Evolutionary conservation across 2,113 vertebrate species (phyloP).

Genomic region (Dromas ardeola): DNA sequence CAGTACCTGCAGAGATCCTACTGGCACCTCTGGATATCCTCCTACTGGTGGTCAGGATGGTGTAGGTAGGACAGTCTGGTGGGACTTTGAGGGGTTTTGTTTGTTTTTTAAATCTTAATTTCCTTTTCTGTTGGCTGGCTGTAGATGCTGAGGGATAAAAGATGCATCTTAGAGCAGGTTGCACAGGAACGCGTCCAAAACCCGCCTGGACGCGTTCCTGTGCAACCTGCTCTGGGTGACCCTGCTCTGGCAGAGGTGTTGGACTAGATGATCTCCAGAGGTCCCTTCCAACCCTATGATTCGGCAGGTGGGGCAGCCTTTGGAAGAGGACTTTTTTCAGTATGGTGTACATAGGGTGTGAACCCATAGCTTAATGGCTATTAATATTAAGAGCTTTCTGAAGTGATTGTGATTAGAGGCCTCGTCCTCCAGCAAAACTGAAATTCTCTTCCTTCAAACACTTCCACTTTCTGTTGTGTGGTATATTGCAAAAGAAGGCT

Average conservation of each 20-base stretch:
- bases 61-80: not conserved
- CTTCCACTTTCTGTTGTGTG: not conserved
- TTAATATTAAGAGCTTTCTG: not conserved
- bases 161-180: no score
- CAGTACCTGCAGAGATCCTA: not conserved
- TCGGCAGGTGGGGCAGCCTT: not conserved
- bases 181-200: no score
- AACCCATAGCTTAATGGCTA: accelerated
- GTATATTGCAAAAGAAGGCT: not conserved
- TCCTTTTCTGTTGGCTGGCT: not conserved
- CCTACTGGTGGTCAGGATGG: not conserved
- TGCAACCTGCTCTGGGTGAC: no score
- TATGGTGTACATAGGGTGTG: no score
- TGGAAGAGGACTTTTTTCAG: not conserved
- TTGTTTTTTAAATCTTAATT: not conserved
- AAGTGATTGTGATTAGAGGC: not conserved
- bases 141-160: not conserved
- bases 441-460: not conserved
- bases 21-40: not conserved
- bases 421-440: not conserved
- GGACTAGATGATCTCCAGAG: no score
- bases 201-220: no score
- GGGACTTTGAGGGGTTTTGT: not conserved
- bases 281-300: no score
- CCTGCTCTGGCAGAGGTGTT: no score